phyloP scores from a whole-genome alignment of 1,140 invertebrate species.

The Drosophila santomea region DNA sequence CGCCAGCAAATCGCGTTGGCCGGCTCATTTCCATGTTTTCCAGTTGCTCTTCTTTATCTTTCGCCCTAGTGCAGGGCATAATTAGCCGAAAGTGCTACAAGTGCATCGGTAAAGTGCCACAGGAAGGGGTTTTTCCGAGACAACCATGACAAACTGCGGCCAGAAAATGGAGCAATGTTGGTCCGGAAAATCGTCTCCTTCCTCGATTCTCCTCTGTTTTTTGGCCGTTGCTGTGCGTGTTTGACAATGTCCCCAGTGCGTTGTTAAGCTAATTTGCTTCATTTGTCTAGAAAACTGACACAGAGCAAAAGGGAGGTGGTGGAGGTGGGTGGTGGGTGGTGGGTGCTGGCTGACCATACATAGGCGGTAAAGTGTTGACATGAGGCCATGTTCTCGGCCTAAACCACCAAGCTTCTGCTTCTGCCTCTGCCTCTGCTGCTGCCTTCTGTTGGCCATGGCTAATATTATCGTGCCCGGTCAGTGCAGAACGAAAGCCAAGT shows the following conservation, averaged over 20 bases:
- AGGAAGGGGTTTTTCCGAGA: neutral
- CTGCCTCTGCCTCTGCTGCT: too few relatives aligned
- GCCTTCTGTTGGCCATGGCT: conserved; percentile 41
- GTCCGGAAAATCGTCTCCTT: conserved; percentile 31
- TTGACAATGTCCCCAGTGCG: conserved; percentile 71
- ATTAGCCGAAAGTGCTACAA: conserved; percentile 71
- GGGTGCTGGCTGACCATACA: conserved; percentile 1
- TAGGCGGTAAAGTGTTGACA: conserved; percentile 70
- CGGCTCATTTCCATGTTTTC: conserved; percentile 10
- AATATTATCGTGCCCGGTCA: conserved; percentile 59
- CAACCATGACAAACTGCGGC: conserved; percentile 26
- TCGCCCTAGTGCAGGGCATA: conserved; percentile 41
- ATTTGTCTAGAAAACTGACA: conserved; percentile 80
- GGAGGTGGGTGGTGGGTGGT: too few relatives aligned
- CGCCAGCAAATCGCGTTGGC: conserved; percentile 30
- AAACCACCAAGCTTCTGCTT: conserved; percentile 9
- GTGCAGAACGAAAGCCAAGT: conserved; percentile 63
- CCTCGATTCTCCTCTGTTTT: neutral
- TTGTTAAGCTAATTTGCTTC: conserved; percentile 83
- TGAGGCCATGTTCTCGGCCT: conserved; percentile 67
- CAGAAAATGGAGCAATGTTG: conserved; percentile 40
- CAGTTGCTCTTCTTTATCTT: conserved; percentile 13
- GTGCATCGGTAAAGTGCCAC: conserved; percentile 44
- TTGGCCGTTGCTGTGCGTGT: conserved; percentile 33
- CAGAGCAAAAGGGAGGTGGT: conserved; percentile 10